Conservation (phyloP, 2,888 invertebrate genomes). For the Scrobipalpa costella region DNA sequence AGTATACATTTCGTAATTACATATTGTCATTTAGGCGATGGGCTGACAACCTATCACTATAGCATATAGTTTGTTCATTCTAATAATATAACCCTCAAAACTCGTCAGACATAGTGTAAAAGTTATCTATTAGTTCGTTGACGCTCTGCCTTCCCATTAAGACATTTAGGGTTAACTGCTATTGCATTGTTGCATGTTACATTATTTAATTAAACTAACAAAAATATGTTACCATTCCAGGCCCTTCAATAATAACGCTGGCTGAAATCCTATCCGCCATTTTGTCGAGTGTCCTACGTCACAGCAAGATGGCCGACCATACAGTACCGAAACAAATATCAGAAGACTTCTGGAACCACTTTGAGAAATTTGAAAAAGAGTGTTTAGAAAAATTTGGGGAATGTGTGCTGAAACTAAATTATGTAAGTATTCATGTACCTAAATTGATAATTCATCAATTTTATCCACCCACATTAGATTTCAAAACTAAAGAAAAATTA, state of each 20-base stretch:
- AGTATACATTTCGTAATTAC: too few relatives aligned
- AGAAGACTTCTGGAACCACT: conserved; percentile 64
- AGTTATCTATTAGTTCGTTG: too few relatives aligned
- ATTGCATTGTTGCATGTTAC: too few relatives aligned
- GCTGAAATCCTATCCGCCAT: conserved; percentile 66
- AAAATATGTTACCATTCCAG: conserved; percentile 47
- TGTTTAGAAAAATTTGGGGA: conserved; percentile 61
- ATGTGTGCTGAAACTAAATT: conserved; percentile 55
- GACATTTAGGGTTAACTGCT: too few relatives aligned
- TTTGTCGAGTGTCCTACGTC: conserved; percentile 59
- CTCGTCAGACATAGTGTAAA: too few relatives aligned
- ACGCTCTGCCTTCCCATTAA: too few relatives aligned
- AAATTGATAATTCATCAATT: background rate
- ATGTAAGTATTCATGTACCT: conserved; percentile 58
- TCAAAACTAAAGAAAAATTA: too few relatives aligned
- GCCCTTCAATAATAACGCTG: conserved; percentile 62
- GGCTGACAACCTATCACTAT: too few relatives aligned
- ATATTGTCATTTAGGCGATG: too few relatives aligned
- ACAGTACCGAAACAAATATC: conserved; percentile 66
- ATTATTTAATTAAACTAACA: background rate
- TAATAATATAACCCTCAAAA: too few relatives aligned
- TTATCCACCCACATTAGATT: background rate
- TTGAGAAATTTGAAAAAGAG: conserved; percentile 56
- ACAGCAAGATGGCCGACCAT: conserved; percentile 76
- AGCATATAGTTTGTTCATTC: too few relatives aligned